Conservation (phyloP, 2,797 vertebrate species). For the Gambelia wislizenii region DNA sequence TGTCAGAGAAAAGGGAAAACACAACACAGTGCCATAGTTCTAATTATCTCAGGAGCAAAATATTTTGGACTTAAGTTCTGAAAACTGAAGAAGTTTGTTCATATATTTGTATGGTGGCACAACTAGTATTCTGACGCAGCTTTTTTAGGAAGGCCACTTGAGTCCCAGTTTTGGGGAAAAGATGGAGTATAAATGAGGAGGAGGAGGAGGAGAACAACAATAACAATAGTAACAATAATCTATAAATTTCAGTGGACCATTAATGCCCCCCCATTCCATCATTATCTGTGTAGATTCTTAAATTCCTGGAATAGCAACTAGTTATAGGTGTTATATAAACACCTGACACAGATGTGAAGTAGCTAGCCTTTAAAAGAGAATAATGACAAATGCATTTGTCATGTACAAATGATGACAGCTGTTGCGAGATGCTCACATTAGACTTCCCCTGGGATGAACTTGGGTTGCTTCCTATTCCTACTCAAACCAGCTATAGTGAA, state of each 20-base stretch:
- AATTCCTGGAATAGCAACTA: neutral
- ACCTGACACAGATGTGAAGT: slow-evolving; percentile 58
- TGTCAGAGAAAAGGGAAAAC: neutral
- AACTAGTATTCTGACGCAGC: too few relatives aligned
- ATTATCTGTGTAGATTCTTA: neutral
- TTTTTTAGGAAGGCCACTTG: too few relatives aligned
- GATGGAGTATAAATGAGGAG: too few relatives aligned
- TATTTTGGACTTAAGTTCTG: neutral
- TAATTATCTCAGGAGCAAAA: neutral
- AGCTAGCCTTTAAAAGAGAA: slow-evolving; percentile 54
- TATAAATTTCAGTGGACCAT: neutral
- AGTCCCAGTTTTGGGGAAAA: too few relatives aligned
- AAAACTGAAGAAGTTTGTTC: neutral
- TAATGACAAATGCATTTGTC: slow-evolving; percentile 71
- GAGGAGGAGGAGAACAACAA: too few relatives aligned
- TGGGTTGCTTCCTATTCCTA: slow-evolving; percentile 61
- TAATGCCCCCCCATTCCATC: neutral
- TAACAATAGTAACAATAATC: too few relatives aligned
- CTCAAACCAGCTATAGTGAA: slow-evolving; percentile 43
- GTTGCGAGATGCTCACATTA: slow-evolving; percentile 73
- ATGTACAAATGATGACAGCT: slow-evolving; percentile 70
- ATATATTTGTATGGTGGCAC: neutral
- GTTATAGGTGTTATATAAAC: too few relatives aligned
- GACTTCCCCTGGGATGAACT: slow-evolving; percentile 71
- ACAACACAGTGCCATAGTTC: neutral